Evolutionary conservation across 2,888 invertebrate species (phyloP).

Genomic region (Uloborus plumipes): DNA sequence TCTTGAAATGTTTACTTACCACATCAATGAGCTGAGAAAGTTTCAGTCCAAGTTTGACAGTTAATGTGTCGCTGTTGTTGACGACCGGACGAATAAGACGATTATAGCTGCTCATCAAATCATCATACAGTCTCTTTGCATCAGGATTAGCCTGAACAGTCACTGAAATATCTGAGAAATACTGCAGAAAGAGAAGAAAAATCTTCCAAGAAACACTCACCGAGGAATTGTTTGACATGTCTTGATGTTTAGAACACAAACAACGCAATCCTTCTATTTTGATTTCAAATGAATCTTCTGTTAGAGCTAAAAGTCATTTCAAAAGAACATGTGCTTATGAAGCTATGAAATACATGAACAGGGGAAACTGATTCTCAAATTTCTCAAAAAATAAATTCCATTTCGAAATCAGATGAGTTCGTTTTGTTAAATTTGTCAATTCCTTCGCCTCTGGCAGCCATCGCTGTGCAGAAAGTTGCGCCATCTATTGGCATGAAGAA

Average conservation of each 20-base stretch:
- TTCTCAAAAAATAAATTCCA: no score
- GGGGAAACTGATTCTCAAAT: no score
- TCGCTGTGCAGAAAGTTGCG: conserved; percentile 26
- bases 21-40: conserved; percentile 95
- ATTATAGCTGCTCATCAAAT: conserved; percentile 95
- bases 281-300: no score
- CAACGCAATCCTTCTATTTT: no score
- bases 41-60: conserved; percentile 92
- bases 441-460: conserved; percentile 7
- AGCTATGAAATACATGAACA: no score
- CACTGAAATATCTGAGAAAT: background rate
- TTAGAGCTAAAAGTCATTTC: no score
- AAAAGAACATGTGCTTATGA: no score
- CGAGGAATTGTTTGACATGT: conserved; percentile 1
- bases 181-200: conserved; percentile 8
- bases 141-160: conserved; percentile 78
- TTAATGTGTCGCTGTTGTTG: conserved; percentile 93
- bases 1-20: conserved; percentile 76
- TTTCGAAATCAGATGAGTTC: no score
- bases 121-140: conserved; percentile 95
- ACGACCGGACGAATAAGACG: conserved; percentile 95
- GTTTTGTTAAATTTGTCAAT: no score
- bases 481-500: conserved; percentile 32
- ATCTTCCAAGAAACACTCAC: background rate
- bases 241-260: background rate